Conservation (phyloP, 2,888 invertebrate species). For the Lepidochrysops patricia region DNA sequence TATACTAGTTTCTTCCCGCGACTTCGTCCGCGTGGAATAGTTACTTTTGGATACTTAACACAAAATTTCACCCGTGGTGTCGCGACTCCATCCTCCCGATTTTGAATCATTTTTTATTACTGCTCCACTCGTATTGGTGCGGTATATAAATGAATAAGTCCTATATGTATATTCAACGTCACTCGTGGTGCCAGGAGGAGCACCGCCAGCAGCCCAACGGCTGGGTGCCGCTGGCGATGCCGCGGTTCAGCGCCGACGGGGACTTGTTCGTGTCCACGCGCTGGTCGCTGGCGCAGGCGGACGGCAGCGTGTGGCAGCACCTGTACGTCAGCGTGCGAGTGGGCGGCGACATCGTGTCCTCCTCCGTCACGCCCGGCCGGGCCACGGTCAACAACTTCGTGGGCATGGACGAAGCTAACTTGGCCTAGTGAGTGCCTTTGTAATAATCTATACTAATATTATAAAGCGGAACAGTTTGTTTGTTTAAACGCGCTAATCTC, state of each 20-base stretch:
- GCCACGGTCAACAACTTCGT: slow-evolving; percentile 76
- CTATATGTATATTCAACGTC: too few relatives aligned
- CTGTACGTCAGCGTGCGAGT: slow-evolving; percentile 48
- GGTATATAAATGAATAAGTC: too few relatives aligned
- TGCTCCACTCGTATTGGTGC: too few relatives aligned
- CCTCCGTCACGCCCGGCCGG: slow-evolving; percentile 69
- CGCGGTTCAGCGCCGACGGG: slow-evolving; percentile 66
- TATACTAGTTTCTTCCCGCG: too few relatives aligned
- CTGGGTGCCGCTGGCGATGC: slow-evolving; percentile 79
- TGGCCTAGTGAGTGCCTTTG: slow-evolving; percentile 46
- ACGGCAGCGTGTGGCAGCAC: slow-evolving; percentile 69
- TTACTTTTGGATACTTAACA: too few relatives aligned
- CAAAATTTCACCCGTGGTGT: too few relatives aligned
- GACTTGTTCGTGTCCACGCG: slow-evolving; percentile 56
- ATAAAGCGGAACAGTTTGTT: too few relatives aligned
- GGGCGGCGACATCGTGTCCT: slow-evolving; percentile 41
- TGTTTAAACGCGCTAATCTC: too few relatives aligned
- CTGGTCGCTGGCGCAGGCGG: slow-evolving; percentile 51
- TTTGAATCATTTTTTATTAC: too few relatives aligned
- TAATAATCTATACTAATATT: background rate
- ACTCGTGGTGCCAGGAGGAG: slow-evolving; percentile 66
- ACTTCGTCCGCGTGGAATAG: too few relatives aligned
- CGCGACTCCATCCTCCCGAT: too few relatives aligned
- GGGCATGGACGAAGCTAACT: slow-evolving; percentile 61
- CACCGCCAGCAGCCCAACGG: slow-evolving; percentile 75